phyloP scores from a whole-genome alignment of 2,113 vertebrate genomes.

The Antidorcas marsupialis region DNA sequence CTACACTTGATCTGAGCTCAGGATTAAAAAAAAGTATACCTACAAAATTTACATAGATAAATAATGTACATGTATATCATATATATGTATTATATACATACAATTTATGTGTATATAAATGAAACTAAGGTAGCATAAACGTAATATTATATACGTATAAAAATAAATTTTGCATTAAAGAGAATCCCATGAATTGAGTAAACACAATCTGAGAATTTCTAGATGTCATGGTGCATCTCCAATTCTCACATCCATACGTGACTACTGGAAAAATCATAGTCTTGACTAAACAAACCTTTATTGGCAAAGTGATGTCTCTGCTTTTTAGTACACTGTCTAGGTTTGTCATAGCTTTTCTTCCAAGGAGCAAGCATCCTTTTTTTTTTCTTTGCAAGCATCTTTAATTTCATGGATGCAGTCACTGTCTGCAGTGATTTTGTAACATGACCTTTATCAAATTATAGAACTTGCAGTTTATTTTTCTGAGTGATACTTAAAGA shows the following conservation, averaged over 20 bases:
- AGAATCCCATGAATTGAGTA: background rate
- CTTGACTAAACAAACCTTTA: background rate
- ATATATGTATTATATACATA: background rate
- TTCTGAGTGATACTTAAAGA: background rate
- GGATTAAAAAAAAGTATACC: background rate
- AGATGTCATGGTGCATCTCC: background rate
- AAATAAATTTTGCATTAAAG: background rate
- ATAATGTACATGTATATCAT: background rate
- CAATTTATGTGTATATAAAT: background rate
- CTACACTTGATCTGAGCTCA: background rate
- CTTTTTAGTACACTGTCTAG: background rate
- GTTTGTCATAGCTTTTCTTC: background rate
- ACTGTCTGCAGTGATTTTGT: background rate
- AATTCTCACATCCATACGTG: background rate
- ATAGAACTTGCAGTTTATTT: background rate
- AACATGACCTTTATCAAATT: background rate
- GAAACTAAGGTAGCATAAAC: background rate
- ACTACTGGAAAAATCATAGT: background rate
- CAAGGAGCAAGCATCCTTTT: background rate
- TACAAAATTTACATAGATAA: background rate
- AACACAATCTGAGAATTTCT: background rate
- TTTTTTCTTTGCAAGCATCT: background rate
- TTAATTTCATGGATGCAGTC: background rate
- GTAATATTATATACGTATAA: background rate
- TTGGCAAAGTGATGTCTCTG: background rate